Conservation (phyloP, 2,113 vertebrate genomes). For the Amazona vittata region DNA sequence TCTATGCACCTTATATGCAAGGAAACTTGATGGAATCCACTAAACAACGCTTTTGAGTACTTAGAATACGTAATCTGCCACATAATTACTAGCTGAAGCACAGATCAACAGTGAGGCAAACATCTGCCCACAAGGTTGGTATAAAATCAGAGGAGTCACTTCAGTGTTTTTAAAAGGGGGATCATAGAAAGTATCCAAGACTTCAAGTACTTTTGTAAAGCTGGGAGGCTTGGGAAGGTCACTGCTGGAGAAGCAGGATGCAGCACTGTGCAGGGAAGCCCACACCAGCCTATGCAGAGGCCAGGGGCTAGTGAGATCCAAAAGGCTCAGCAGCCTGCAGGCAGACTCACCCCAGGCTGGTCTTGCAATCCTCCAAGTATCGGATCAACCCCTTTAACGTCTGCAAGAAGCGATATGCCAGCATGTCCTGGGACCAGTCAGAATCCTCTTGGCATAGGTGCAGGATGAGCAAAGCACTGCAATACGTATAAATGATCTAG, state of each 20-base stretch:
- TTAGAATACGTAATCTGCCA: background rate
- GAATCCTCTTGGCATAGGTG: conserved; percentile 85
- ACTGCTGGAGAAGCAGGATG: fast-evolving
- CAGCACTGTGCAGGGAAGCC: background rate
- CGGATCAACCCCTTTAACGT: conserved; percentile 86
- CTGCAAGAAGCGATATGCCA: conserved; percentile 92
- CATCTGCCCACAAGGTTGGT: background rate
- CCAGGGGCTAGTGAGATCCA: fast-evolving
- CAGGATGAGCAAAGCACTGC: conserved; percentile 71
- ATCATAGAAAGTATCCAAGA: background rate
- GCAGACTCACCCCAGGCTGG: background rate
- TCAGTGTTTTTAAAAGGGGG: background rate
- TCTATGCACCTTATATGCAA: background rate
- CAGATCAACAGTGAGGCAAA: background rate
- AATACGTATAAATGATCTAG: background rate
- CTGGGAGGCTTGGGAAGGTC: background rate
- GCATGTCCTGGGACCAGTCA: conserved; percentile 87
- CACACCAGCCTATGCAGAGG: background rate
- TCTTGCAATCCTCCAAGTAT: conserved; percentile 81
- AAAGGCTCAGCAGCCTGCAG: background rate
- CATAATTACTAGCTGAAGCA: background rate
- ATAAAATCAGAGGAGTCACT: background rate
- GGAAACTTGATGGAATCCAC: background rate
- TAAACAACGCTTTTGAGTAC: background rate
- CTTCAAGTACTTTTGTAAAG: background rate